Evolutionary conservation across 2,888 invertebrate genomes (phyloP).

Genomic region (Metopia argyrocephala): DNA sequence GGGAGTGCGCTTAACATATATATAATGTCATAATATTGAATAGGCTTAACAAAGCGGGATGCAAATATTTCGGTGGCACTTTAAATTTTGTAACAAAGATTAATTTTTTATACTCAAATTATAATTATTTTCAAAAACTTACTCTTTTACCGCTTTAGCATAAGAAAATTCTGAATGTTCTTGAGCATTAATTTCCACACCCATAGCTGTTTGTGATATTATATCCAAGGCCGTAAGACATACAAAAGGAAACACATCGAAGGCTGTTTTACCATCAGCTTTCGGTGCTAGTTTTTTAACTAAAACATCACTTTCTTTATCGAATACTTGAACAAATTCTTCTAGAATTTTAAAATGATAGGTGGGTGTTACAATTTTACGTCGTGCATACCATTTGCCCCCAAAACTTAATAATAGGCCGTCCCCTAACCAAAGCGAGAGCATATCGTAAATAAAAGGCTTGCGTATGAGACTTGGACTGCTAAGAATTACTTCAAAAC

Average conservation of each 20-base stretch:
- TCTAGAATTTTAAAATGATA: slow-evolving; percentile 89
- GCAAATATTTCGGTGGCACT: slow-evolving; percentile 47
- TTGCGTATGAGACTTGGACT: slow-evolving; percentile 26
- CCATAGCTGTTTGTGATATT: slow-evolving; percentile 72
- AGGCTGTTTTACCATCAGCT: slow-evolving; percentile 73
- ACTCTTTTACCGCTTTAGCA: slow-evolving; percentile 84
- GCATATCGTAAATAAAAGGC: slow-evolving; percentile 19
- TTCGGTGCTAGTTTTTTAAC: slow-evolving; percentile 79
- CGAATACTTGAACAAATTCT: slow-evolving; percentile 85
- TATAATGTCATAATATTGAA: slow-evolving; percentile 22
- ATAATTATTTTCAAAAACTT: too few species aligned
- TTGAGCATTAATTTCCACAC: slow-evolving; percentile 79
- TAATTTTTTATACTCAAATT: too few species aligned
- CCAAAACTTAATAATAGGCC: slow-evolving; percentile 42
- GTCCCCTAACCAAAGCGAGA: slow-evolving; percentile 41
- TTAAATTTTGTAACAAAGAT: neutral
- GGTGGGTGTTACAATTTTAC: slow-evolving; percentile 79
- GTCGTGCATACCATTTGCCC: slow-evolving; percentile 41
- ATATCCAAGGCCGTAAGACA: slow-evolving; percentile 62
- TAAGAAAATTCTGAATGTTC: slow-evolving; percentile 83
- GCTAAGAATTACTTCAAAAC: slow-evolving; percentile 35
- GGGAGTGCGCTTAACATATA: slow-evolving; percentile 30
- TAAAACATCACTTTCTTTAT: slow-evolving; percentile 82
- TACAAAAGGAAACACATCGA: slow-evolving; percentile 60
- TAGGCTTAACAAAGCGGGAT: slow-evolving; percentile 45